A percentile compares a stretch with the other conserved stretches of the same genome.
Evolutionary conservation across 2,888 invertebrate genomes (phyloP).

Genomic region (Phaedon cochleariae): DNA sequence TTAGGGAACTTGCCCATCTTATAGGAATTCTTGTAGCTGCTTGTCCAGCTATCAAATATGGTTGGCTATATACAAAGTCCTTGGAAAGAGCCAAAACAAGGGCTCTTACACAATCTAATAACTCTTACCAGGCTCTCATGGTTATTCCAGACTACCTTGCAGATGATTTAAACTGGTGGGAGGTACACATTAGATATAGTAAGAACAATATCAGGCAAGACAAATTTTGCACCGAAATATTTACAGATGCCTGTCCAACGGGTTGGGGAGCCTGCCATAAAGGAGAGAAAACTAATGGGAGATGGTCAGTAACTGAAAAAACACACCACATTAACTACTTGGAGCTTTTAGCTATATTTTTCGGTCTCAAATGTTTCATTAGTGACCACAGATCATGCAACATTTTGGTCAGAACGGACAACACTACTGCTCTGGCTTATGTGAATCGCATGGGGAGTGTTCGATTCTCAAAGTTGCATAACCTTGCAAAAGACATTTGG

Average conservation of each 20-base stretch:
- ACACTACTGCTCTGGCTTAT: conserved; percentile 25
- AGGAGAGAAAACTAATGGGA: conserved; percentile 31
- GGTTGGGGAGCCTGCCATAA: conserved; percentile 41
- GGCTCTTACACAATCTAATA: conserved; percentile 22
- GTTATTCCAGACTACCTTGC: neutral
- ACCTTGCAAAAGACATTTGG: conserved; percentile 22
- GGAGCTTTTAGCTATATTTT: conserved; percentile 15
- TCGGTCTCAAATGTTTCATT: conserved; percentile 17
- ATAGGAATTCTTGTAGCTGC: conserved; percentile 20
- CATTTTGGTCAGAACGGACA: conserved; percentile 22
- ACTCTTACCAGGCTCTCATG: conserved; percentile 12
- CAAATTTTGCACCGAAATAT: conserved; percentile 23
- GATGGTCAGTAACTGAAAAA: conserved; percentile 33
- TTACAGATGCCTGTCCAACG: conserved; percentile 27
- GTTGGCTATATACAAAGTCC: conserved; percentile 16
- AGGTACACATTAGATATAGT: neutral
- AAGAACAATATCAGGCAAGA: conserved; percentile 13
- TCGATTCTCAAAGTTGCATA: conserved; percentile 17
- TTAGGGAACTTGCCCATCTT: conserved; percentile 19
- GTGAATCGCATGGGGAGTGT: conserved; percentile 27
- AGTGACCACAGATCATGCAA: neutral
- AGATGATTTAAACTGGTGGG: conserved; percentile 19
- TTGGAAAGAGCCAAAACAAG: conserved; percentile 33
- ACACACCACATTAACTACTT: conserved; percentile 17
- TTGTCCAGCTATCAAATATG: conserved; percentile 25